A percentile compares a stretch with the other conserved stretches of the same genome.
phyloP scores from a whole-genome alignment of 1,140 invertebrate genomes.

The Lethrus apterus region DNA sequence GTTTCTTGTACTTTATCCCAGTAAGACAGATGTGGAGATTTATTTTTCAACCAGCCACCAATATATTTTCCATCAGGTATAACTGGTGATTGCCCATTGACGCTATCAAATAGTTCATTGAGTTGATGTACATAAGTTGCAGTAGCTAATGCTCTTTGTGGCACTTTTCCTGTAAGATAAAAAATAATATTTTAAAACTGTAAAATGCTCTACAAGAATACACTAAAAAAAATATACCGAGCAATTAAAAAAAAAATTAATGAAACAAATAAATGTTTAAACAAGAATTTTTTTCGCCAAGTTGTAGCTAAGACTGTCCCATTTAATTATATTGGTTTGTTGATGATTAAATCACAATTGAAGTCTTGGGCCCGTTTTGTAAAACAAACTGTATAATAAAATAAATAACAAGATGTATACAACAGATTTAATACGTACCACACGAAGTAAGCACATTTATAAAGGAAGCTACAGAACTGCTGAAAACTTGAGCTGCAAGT shows the following conservation, averaged over 20 bases:
- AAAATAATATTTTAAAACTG: not conserved
- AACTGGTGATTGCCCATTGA: constrained; percentile 16
- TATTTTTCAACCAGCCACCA: constrained; percentile 11
- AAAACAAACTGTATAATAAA: not conserved
- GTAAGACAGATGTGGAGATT: constrained; percentile 15
- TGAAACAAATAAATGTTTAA: not conserved
- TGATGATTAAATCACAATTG: not conserved
- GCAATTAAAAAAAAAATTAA: not conserved
- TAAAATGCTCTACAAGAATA: no score
- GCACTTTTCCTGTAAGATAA: constrained; percentile 16
- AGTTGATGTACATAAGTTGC: constrained; percentile 21
- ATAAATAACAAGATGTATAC: constrained; percentile 1
- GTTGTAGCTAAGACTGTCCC: not conserved
- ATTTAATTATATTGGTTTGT: not conserved
- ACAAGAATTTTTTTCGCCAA: no score
- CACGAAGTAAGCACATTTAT: constrained; percentile 16
- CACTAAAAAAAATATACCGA: not conserved
- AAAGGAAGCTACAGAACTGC: constrained; percentile 15
- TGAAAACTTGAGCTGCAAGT: constrained; percentile 17
- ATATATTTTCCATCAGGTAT: constrained; percentile 19
- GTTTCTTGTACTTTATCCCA: constrained; percentile 18
- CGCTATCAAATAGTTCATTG: constrained; percentile 23
- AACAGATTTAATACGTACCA: constrained; percentile 13
- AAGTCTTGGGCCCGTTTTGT: no score
- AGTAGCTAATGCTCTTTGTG: constrained; percentile 17